Evolutionary conservation across 2,113 vertebrate genomes (phyloP).

Genomic region (Tor tambroides): DNA sequence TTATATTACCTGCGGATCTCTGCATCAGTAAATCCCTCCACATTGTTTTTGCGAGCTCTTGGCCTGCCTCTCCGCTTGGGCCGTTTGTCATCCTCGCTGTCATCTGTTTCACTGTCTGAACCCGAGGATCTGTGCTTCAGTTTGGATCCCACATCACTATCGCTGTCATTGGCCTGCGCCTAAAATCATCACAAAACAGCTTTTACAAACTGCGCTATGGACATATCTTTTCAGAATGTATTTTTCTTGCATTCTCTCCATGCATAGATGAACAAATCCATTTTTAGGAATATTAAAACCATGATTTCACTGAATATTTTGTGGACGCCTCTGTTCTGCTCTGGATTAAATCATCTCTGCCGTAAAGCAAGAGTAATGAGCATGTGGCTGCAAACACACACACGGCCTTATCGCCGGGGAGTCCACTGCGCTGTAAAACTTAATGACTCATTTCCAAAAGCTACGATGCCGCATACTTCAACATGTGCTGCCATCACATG

Average conservation of each 20-base stretch:
- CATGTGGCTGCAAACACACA: slow-evolving; percentile 17
- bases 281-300: not conserved
- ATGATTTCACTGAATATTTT: slow-evolving; percentile 7
- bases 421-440: slow-evolving; percentile 26
- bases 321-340: not conserved
- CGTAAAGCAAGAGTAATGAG: slow-evolving; percentile 37
- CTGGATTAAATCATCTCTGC: slow-evolving; percentile 19
- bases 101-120: slow-evolving; percentile 94
- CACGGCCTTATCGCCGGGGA: slow-evolving; percentile 31
- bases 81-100: slow-evolving; percentile 93
- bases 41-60: slow-evolving; percentile 92
- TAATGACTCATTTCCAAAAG: slow-evolving; percentile 51
- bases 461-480: slow-evolving; percentile 15
- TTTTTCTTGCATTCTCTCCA: not conserved
- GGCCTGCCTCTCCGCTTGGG: slow-evolving; percentile 92
- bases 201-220: not conserved
- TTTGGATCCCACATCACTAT: slow-evolving; percentile 94
- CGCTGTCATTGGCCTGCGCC: slow-evolving; percentile 94
- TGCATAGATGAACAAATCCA: not conserved
- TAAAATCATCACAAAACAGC: slow-evolving; percentile 58
- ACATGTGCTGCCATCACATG: slow-evolving; percentile 20
- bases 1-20: slow-evolving; percentile 90
- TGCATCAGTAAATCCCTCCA: slow-evolving; percentile 94
- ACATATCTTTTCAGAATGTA: not conserved
- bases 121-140: slow-evolving; percentile 91